Base-by-base conservation (phyloP, 2,888 invertebrate species). In the Heliconius sara region DNA sequence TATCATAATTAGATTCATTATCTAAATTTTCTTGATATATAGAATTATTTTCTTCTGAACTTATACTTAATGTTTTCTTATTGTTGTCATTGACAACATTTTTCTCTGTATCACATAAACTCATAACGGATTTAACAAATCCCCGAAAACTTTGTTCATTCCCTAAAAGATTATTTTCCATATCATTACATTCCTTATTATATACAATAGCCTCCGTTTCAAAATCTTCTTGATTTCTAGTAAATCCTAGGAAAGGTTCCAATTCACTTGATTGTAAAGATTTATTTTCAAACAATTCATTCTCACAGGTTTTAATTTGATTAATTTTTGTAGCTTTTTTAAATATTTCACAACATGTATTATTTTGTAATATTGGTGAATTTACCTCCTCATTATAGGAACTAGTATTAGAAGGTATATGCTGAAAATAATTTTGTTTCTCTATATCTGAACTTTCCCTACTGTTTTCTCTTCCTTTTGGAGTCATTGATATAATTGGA, bases 1-100 rank as follows among this genome's bases (percentile, higher is more conserved):
- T 93, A 80, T 93, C 91, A 90, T 93, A 94, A 71, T 88, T 82
- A 57, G 93, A 93, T 84, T 88, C 86, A 81, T 83, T 87, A 43
- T 90, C 88, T 67, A 81, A 76, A 81, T 81, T 82, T 82, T 85
- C 73, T 57, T 71, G 68, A 67, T 22, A 79, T 12, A 67, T 75
- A 57, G 43, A 67, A 70, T 60, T 75, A 34, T 30, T 75, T 13
- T 70, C 76, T 83, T 66, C 79, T 65, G 34, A 43, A 75, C 52
- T 63, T 30, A 68, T 76, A 68, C 65, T 79, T 72, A 43, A 39
- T 6, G n/a, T 12, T 65, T 16, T 27, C 19, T 43, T 39, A n/a
- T 60, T 73, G 30, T 57, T 34, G 74, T 43, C 65, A 34, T 22
- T 3, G 25, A 67, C 71, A 60, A 70, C 43, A 71, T 76, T 52